Base-by-base conservation (phyloP, 2,797 vertebrate genomes). In the Mastacembelus armatus region DNA sequence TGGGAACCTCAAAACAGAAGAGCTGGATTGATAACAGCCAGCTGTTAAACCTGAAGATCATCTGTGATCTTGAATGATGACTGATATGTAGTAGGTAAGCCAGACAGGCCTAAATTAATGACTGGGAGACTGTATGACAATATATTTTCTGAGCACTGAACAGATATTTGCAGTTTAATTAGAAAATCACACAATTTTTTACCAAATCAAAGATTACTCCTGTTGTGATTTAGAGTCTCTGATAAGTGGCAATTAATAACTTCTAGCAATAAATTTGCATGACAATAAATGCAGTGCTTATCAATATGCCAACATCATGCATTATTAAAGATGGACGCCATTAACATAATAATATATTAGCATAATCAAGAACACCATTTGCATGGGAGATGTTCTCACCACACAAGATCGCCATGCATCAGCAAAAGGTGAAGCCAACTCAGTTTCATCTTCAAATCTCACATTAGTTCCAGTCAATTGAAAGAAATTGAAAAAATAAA, bases 281-380 rank as follows among this genome's bases (percentile, higher is more conserved):
- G 74, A 80, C 71, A 91, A 89, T 86, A 69, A 71, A 86, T 78
- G 78, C 80, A 58, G 61, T 54, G 79, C 68, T 90, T 90, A 88
- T 89, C 89, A 92, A 90, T 91, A 92, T 88, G 87, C 87, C 87
- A 86, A 81, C 88, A 86, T 88, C 90, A 89, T 92, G 87, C 89
- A 91, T 92, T 90, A 91, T 91, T 93, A 91, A 93, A 88, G 85
- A 88, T 77, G 76, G 42, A 32, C 63, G 18, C 24, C 58, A 92
- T 92, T 93, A 91, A 85, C 90, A 93, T 93, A 88, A 86, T 91
- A 66, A 85, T 84, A 78, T 65, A 93, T 93, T 93, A 74, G 83
- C 92, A 93, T 93, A 91, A 91, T 92, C 80, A 86, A 77, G 77
- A 63, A 51, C 47, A 50, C 42, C 39, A 91, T 93, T 91, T 92